Base-by-base conservation (phyloP, 2,797 vertebrate genomes). In the Alfaro cultratus region DNA sequence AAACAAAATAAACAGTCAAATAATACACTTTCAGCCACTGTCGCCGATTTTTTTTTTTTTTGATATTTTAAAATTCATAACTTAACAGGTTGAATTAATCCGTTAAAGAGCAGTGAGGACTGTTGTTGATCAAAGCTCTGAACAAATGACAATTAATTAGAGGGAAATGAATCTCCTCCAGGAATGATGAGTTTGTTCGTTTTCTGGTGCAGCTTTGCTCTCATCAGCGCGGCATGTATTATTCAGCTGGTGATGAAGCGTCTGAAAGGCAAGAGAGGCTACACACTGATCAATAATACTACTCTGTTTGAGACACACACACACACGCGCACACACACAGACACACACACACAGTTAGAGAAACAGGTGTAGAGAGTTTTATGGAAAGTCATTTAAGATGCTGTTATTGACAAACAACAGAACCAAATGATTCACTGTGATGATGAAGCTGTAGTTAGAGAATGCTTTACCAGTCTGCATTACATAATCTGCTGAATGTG, bases 181-280 rank as follows among this genome's bases (percentile, higher is more conserved):
- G 68, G 68, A 34, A 47, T 60, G 5, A 16, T 70, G 46, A 41
- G 34, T 49, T 34, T 49, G 16, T n/a, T 47, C 39, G 49, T 53
- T 78, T 75, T 62, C 64, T 16, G 55, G n/a, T 26, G 13, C 36
- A 84, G 78, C 76, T 82, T 76, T 84, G 23, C 45, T 41, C 47
- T 85, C 77, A 76, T 87, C 80, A 76, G 29, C 12, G 2, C 70
- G 67, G 45, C 78, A 87, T 89, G 41, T 15, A 86, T 85, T 87
- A 85, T 86, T 89, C 75, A 86, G 64, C 78, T 26, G 51, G 71
- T 47, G 81, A 86, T 82, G 6, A 83, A 86, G 41, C 34, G 72
- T 82, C 80, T 76, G 81, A 47, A 43, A 45, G 67, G 12, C 67
- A 78, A 31, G 89, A 79, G 83, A 81, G 57, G 85, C 70, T 53